Evolutionary conservation across 1,140 invertebrate genomes (phyloP), one percentile per base, ranked within the genome.

Genomic region (Penaeus chinensis): DNA sequence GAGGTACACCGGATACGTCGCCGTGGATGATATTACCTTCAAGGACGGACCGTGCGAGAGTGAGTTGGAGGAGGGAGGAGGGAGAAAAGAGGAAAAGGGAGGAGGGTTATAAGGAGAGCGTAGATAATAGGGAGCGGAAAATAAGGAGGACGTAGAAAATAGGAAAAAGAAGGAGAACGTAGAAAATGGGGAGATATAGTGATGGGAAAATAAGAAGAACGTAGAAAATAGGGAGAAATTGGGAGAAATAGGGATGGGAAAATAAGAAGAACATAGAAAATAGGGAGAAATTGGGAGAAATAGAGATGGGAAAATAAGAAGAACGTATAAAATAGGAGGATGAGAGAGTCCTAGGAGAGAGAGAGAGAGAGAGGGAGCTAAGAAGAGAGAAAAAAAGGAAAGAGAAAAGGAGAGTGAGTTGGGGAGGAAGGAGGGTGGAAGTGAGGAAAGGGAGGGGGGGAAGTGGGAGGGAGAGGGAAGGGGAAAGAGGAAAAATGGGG

Each of bases 11-110:
- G 84, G 84, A 32, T 85, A 79, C 65, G 84, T 69, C 20, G 84
- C 84, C 22, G 62, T 85, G 37, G 84, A 85, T 20, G 61, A 85
- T 37, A 69, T 85, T 42, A 69, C 20, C 61, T 79, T 85, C 62
- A 85, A 37, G 18, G 62, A 20, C 5, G 84, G 84, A 20, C 84
- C 84, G n/a, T 85, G 84, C 65, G 61, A 66, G 42, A 79, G 84
- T 85, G 32, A 69, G 84, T 79, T 1, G 24, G 79, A n/a, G 11
- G 24, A 18, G 4, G 42, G 47, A 5, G 24, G n/a, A 54, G 42
- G 47, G 10, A 22, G 7, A 19, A 22, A 5, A 37, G 42, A 37
- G 42, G 24, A 8, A 32, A 47, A 1, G 42, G 19, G 42, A 18
- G 20, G 42, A 19, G 24, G 8, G 3, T 1, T 2, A 77, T 1